phyloP scores from a whole-genome alignment of 2,888 invertebrate genomes.

The Lycaena phlaeas region DNA sequence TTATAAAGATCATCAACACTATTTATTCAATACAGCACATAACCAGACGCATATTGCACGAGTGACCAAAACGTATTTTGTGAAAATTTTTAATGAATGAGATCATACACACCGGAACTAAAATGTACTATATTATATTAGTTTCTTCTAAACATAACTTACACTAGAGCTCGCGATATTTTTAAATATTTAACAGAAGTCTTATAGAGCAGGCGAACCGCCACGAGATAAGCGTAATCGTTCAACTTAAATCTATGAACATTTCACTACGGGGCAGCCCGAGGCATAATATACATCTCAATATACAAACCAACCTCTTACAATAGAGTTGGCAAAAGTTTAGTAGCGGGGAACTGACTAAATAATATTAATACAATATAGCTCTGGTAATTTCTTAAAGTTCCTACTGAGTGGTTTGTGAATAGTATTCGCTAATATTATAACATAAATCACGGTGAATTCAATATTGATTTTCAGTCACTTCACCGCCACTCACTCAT shows the following conservation, averaged over 20 bases:
- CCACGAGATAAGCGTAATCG: conserved; percentile 65
- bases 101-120: conserved; percentile 50
- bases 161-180: conserved; percentile 37
- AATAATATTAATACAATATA: too few relatives aligned
- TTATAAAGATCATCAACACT: conserved; percentile 47
- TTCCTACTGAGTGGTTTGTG: too few relatives aligned
- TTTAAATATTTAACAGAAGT: conserved; percentile 29
- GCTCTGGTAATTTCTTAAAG: too few relatives aligned
- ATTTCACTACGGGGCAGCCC: conserved; percentile 26
- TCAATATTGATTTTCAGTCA: too few relatives aligned
- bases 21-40: conserved; percentile 57
- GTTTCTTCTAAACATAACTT: conserved; percentile 48
- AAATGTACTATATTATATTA: conserved; percentile 17
- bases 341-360: too few relatives aligned
- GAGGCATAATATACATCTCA: conserved; percentile 3
- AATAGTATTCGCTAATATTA: too few relatives aligned
- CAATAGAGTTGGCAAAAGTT: too few relatives aligned
- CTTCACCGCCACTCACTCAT: too few relatives aligned
- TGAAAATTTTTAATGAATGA: conserved; percentile 39
- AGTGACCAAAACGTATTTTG: conserved; percentile 27
- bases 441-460: too few relatives aligned
- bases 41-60: conserved; percentile 56
- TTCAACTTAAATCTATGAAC: conserved; percentile 56
- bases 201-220: conserved; percentile 59
- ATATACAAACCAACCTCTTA: too few relatives aligned